These are phyloP conservation scores for Muraenolepis orangiensis DNA, from an alignment of 2,797 vertebrate genomes.

Conservation along the genomic window DNA sequence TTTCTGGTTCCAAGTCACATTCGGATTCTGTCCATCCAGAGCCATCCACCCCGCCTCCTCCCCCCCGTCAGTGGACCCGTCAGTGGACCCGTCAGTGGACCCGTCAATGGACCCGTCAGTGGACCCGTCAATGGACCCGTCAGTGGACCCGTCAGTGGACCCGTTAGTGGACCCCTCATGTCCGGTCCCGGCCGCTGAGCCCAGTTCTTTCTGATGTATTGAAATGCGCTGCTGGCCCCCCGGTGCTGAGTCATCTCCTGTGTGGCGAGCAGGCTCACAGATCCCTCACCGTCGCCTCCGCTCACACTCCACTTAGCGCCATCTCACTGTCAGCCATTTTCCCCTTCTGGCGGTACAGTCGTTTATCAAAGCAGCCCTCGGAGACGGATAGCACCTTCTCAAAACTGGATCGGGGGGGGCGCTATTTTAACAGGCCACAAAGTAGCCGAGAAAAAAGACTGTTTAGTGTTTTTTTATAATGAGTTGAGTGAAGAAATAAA, in stretches of 20 bases:
- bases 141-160: not conserved
- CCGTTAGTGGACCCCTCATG: not conserved
- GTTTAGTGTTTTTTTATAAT: not conserved
- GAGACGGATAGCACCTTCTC: not conserved
- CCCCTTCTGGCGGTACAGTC: not conserved
- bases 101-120: not conserved
- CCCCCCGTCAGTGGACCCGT: not conserved
- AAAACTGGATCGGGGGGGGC: not conserved
- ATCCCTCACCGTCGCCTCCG: not conserved
- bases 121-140: not conserved
- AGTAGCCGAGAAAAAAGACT: not conserved
- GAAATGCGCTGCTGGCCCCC: not conserved
- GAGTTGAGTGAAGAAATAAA: not conserved
- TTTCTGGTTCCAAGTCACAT: not conserved
- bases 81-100: not conserved
- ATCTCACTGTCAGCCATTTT: not conserved
- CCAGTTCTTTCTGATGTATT: conserved; percentile 3
- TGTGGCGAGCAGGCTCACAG: not conserved
- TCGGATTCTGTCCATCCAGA: not conserved
- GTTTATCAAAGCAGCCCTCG: not conserved
- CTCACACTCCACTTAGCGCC: conserved; percentile 1
- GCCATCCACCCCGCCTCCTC: not conserved
- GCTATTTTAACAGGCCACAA: not conserved
- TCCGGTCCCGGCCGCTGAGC: not conserved
- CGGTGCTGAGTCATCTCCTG: conserved; percentile 1